Conservation (phyloP, 2,113 vertebrate genomes). For the Ahaetulla prasina region DNA sequence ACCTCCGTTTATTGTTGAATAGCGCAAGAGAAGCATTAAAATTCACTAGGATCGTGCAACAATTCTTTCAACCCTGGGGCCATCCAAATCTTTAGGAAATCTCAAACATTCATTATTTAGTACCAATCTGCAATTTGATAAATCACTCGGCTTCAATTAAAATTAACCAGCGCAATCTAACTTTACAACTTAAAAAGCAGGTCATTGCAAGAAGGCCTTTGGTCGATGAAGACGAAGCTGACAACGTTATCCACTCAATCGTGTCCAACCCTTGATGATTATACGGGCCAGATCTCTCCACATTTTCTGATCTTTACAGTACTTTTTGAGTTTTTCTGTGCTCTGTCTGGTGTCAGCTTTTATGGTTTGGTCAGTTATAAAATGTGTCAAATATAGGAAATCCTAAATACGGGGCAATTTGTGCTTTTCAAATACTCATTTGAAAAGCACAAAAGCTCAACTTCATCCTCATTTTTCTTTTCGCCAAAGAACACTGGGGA, state of each 20-base stretch:
- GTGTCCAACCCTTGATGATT: background rate
- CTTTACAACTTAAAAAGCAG: background rate
- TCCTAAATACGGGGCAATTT: background rate
- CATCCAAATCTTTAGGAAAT: background rate
- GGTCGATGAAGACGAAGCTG: background rate
- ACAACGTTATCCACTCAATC: background rate
- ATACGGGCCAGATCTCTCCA: background rate
- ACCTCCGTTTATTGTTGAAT: too few relatives aligned
- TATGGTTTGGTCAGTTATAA: background rate
- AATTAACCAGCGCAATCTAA: background rate
- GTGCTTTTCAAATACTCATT: background rate
- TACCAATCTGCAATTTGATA: background rate
- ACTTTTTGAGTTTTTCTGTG: background rate
- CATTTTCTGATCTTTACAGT: background rate
- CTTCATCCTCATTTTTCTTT: background rate
- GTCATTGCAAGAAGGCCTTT: background rate
- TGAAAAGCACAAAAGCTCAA: too few relatives aligned
- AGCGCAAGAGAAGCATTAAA: background rate
- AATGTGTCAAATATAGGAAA: background rate
- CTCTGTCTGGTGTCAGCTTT: background rate
- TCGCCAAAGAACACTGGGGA: background rate
- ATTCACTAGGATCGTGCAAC: background rate
- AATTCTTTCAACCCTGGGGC: background rate
- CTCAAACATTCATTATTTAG: background rate
- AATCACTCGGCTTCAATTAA: background rate